Base-by-base conservation (phyloP, 1,140 invertebrate genomes). In the Drosophila sp. region DNA sequence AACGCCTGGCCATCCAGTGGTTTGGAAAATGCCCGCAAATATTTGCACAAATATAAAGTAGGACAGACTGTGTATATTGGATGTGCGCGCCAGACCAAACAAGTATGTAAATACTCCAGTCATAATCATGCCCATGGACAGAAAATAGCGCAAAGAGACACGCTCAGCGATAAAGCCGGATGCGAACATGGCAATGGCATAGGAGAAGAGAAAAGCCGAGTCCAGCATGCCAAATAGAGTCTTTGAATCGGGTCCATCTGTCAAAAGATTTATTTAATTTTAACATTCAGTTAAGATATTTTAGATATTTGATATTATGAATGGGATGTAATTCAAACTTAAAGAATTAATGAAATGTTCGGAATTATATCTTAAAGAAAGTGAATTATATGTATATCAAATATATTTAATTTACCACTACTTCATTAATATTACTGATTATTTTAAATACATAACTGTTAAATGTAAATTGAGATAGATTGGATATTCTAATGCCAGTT, bases 161-260 rank as follows among this genome's bases (percentile, higher is more conserved):
- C 98, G 93, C 92, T 99, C 98, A 0, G 98, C 98, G 53, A 99
- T 93, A 83, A 98, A 95, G 4, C 98, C 98, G 93, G 93, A 97
- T 45, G 93, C 87, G 92, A 99, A 99, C 98, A 99, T 99, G 51
- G 97, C 96, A 73, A 94, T 93, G 0, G 98, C 98, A 92, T 99
- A 99, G 0, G 96, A 94, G 92, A 99, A 97, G 0, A 99, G 93
- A 93, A 98, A 99, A 4, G 97, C 95, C 0, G 97, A 97, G 87
- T 99, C 98, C 64, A 99, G 92, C 6, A 95, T 94, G 8, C 97
- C 98, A 25, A 99, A 94, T 13, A 99, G 92, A n/a, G 95, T 94
- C 59, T 95, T 94, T 3, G 96, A 95, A 92, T 96, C 94, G n/a
- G 92, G 90, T 27, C 94, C 94, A 93, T 98, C 97, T 98, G 84